Percentiles rank a stretch among this genome's conserved stretches.
Evolutionary conservation across 2,113 vertebrate species (phyloP).

Genomic region (Stegostoma tigrinum): DNA sequence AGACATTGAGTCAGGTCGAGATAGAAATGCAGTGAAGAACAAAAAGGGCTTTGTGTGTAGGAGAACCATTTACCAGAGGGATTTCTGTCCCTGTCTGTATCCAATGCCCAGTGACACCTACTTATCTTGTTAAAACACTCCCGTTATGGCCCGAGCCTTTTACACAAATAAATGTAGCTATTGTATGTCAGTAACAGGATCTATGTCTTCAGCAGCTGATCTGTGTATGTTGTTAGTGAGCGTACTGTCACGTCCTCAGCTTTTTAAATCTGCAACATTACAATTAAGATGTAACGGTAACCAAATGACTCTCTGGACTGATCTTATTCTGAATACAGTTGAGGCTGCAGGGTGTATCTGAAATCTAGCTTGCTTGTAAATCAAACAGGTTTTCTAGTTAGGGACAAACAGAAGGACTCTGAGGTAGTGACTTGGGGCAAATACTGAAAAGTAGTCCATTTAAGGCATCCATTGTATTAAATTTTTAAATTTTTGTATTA

Average conservation of each 20-base stretch:
- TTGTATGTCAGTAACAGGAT: neutral
- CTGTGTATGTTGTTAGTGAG: neutral
- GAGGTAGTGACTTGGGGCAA: neutral
- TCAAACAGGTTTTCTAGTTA: neutral
- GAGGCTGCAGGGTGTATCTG: neutral
- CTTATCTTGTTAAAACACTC: neutral
- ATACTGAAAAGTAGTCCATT: neutral
- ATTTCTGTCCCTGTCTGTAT: neutral
- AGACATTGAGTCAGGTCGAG: neutral
- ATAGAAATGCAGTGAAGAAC: neutral
- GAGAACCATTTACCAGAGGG: neutral
- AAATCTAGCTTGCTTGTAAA: neutral
- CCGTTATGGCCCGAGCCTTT: neutral
- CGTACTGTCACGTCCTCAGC: neutral
- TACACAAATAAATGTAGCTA: neutral
- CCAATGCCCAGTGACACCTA: neutral
- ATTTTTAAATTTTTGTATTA: neutral
- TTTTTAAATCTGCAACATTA: neutral
- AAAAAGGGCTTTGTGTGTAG: neutral
- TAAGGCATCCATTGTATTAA: neutral
- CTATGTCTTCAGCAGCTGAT: neutral
- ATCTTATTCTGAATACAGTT: neutral
- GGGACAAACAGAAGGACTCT: neutral
- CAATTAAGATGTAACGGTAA: neutral
- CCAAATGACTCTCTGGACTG: neutral